phyloP scores from a whole-genome alignment of 37 sponge, comb jelly and placozoan genomes.

The Halisarca cf. caerulea region DNA sequence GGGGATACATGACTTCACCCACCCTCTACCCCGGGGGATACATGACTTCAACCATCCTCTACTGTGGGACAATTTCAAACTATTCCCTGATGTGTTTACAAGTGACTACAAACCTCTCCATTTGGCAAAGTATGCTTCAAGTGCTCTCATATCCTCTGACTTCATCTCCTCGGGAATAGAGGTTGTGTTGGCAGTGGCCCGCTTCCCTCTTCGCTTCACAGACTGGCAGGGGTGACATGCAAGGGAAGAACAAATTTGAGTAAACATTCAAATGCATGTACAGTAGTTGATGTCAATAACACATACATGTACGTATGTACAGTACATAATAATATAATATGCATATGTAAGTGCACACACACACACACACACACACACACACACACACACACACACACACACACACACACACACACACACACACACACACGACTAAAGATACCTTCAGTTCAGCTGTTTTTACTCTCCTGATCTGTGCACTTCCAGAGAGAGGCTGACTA shows the following conservation, averaged over 20 bases:
- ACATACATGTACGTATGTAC: not conserved
- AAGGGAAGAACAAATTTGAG: not conserved
- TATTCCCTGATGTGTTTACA: no score
- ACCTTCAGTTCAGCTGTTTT: constrained; percentile 21
- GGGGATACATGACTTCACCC: no score
- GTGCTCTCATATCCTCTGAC: constrained; percentile 34
- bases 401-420: no score
- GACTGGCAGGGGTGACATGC: not conserved
- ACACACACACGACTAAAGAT: no score
- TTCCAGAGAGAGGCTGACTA: not conserved
- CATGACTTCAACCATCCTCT: no score
- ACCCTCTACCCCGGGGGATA: no score
- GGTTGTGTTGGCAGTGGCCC: not conserved
- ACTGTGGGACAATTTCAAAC: no score
- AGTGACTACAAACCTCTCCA: constrained; percentile 3
- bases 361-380: no score
- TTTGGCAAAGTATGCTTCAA: constrained; percentile 14
- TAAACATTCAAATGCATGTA: not conserved
- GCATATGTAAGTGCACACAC: no score
- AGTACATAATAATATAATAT: not conserved
- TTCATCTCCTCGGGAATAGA: constrained; percentile 16
- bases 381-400: no score
- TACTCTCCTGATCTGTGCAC: not conserved
- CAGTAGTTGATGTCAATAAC: not conserved
- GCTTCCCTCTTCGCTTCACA: not conserved